Evolutionary conservation across 2,113 vertebrate genomes (phyloP).

Genomic region (Montifringilla adamsi): DNA sequence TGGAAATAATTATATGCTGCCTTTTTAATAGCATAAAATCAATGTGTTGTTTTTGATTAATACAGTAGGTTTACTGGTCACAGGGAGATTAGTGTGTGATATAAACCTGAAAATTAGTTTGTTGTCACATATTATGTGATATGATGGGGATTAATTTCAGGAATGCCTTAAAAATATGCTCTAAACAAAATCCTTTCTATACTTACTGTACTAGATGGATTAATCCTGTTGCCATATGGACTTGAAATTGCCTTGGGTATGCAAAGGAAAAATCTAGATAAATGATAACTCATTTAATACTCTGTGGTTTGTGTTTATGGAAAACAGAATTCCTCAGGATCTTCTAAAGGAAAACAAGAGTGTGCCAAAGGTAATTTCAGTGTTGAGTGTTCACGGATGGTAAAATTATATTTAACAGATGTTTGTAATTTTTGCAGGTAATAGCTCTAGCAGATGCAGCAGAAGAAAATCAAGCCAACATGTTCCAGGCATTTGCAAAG

Average conservation of each 20-base stretch:
- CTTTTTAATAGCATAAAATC: not conserved
- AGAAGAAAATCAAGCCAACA: slow-evolving; percentile 80
- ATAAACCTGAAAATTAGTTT: not conserved
- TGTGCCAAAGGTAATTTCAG: slow-evolving; percentile 43
- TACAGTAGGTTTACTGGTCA: not conserved
- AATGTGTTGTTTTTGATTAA: not conserved
- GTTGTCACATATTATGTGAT: not conserved
- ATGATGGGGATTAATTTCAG: not conserved
- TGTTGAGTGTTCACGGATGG: not conserved
- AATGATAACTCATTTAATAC: slow-evolving; percentile 41
- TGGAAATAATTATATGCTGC: not conserved
- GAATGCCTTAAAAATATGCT: not conserved
- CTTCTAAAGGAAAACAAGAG: slow-evolving; percentile 52
- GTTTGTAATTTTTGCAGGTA: slow-evolving; percentile 78
- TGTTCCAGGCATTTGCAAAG: slow-evolving; percentile 83
- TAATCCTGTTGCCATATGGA: slow-evolving; percentile 21
- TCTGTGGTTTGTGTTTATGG: slow-evolving; percentile 46
- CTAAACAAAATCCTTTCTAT: not conserved
- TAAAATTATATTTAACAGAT: slow-evolving; percentile 56
- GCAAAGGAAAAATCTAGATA: slow-evolving; percentile 33
- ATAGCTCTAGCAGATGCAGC: slow-evolving; percentile 88
- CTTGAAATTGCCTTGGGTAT: slow-evolving; percentile 25
- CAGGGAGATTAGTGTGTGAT: not conserved
- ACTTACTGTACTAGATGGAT: not conserved
- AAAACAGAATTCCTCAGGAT: slow-evolving; percentile 54